Conservation (phyloP, 2,888 invertebrate species). For the Drosophila yooni region DNA sequence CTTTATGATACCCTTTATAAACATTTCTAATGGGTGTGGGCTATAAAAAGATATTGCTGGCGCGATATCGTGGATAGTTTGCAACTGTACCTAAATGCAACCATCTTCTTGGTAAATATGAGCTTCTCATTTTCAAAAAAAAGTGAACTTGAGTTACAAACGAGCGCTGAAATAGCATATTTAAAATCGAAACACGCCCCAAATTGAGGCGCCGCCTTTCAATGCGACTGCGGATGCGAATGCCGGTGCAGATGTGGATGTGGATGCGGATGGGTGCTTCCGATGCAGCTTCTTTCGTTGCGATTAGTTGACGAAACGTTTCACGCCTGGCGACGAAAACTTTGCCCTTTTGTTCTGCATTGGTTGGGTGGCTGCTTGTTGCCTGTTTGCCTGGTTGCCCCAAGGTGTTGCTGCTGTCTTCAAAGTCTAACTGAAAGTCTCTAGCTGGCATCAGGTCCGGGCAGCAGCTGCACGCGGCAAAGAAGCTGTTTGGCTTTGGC, state of each 20-base stretch:
- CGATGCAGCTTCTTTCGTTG: constrained; percentile 47
- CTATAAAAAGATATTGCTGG: background rate
- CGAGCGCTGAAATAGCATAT: constrained; percentile 11
- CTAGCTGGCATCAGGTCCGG: constrained; percentile 26
- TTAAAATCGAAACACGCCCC: constrained; percentile 56
- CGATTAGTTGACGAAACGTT: constrained; percentile 82
- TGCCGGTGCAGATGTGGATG: constrained; percentile 13
- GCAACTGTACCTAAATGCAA: background rate
- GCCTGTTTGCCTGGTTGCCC: background rate
- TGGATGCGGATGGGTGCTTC: constrained; percentile 23
- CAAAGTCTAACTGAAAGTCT: constrained; percentile 34
- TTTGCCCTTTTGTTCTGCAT: constrained; percentile 68
- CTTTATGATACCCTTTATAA: background rate
- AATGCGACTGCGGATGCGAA: constrained; percentile 11
- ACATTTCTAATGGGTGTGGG: background rate
- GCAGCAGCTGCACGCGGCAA: constrained; percentile 64
- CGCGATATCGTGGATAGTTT: background rate
- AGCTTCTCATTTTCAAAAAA: background rate
- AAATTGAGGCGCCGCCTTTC: constrained; percentile 23
- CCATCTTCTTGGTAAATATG: no score
- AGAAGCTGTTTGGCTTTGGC: constrained; percentile 69
- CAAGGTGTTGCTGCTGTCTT: constrained; percentile 27
- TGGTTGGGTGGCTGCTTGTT: constrained; percentile 12
- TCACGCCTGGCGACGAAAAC: constrained; percentile 75
- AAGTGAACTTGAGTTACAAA: background rate